A percentile compares a stretch with the other conserved stretches of the same genome.
These are phyloP conservation scores for Cheilosia scutellata DNA, from an alignment of 2,888 invertebrate species.

Conservation along the genomic window DNA sequence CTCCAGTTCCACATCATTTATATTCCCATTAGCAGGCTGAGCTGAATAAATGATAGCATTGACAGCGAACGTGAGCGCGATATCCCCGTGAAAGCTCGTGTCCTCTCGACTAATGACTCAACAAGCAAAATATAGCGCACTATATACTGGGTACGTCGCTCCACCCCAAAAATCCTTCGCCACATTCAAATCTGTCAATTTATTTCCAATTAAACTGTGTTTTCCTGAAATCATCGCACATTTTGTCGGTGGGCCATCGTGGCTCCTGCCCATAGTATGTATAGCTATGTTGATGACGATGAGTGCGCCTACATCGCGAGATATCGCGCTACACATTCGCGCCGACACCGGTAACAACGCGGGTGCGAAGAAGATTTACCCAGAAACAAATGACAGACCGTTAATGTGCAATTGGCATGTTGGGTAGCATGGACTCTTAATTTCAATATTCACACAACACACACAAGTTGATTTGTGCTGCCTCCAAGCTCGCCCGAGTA, in stretches of 20 bases:
- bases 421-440: constrained; percentile 77
- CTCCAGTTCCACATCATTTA: constrained; percentile 32
- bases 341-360: constrained; percentile 2
- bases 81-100: constrained; percentile 16
- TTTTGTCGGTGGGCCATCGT: not conserved
- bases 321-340: constrained; percentile 20
- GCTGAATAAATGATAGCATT: constrained; percentile 38
- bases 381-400: constrained; percentile 71
- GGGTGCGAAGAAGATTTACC: constrained; percentile 17
- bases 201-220: constrained; percentile 53
- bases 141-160: not conserved
- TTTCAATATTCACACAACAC: constrained; percentile 34
- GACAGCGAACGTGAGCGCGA: constrained; percentile 30
- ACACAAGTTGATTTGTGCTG: constrained; percentile 10
- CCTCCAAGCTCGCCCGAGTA: constrained; percentile 1
- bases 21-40: constrained; percentile 26
- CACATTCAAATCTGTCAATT: constrained; percentile 58
- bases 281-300: not conserved
- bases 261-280: not conserved
- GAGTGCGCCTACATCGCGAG: not conserved
- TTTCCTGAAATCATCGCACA: constrained; percentile 46
- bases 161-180: constrained; percentile 35
- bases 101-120: constrained; percentile 44
- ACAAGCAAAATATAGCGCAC: not conserved
- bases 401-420: constrained; percentile 83